These are phyloP conservation scores for Clunio marinus DNA, from an alignment of 2,888 invertebrate species.

Conservation along the genomic window DNA sequence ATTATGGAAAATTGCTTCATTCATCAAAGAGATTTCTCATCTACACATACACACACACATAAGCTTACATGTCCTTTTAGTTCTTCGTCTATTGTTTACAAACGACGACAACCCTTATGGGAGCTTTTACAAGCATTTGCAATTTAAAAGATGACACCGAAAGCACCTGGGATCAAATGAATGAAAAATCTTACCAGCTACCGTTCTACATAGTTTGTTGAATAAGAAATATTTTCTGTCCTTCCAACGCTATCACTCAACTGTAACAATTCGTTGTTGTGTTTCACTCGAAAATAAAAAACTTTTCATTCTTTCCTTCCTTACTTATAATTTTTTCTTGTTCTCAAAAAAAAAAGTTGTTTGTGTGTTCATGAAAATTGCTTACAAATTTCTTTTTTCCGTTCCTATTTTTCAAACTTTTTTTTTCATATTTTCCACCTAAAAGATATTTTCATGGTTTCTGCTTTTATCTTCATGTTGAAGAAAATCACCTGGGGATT, in stretches of 20 bases:
- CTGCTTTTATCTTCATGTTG: too few species aligned
- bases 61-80: too few species aligned
- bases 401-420: not conserved
- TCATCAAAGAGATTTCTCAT: too few species aligned
- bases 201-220: too few species aligned
- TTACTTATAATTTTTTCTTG: not conserved
- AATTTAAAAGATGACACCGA: slow-evolving; percentile 9
- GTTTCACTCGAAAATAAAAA: not conserved
- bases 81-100: too few species aligned
- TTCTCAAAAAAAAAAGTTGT: not conserved
- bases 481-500: slow-evolving; percentile 3
- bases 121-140: too few species aligned
- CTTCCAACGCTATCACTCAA: not conserved
- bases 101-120: too few species aligned
- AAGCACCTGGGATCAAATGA: not conserved
- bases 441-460: not conserved
- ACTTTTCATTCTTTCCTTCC: slow-evolving; percentile 4
- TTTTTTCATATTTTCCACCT: not conserved
- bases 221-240: not conserved
- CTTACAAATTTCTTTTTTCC: not conserved
- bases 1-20: too few species aligned
- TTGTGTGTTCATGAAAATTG: slow-evolving; percentile 18
- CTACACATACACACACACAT: too few species aligned
- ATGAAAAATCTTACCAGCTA: not conserved
- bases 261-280: not conserved